Evolutionary conservation across 1,140 invertebrate species (phyloP), one percentile per base, ranked within the genome.

Genomic region (Caenorhabditis brenneri): DNA sequence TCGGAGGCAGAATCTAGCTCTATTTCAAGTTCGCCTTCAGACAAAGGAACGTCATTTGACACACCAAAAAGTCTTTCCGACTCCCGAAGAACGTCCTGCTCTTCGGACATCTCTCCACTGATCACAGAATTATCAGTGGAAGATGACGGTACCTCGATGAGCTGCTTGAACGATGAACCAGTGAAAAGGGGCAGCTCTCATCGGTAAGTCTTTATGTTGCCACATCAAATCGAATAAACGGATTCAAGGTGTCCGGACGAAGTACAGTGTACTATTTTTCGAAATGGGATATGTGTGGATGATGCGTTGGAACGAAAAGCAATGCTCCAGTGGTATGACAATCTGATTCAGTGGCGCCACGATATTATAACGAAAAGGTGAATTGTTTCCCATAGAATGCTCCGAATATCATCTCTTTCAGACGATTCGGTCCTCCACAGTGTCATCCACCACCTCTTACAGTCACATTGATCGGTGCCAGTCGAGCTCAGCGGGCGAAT

Each of bases 361-460:
- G 65, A 74, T 7, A 15, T 74, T 0, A 31, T 42, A 2, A 46
- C 65, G 4, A 65, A 36, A 65, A 33, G 16, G 55, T 58, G 1
- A 29, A n/a, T n/a, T n/a, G 27, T 9, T 58, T 31, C 1, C 10
- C 6, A 4, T 7, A 0, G 0, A 16, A 58, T 29, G 10, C 7
- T 58, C 22, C 9, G 2, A 58, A 58, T 29, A 9, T 7, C 27
- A 10, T 6, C 55, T 6, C 16, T 36, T 33, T 36, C 58, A n/a
- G 65, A 74, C 29, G 65, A 6, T 74, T 74, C 65, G 65, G 65
- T 42, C 65, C 65, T n/a, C 65, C 65, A 24, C 65, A 29, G 1
- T 74, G 65, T 42, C 65, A n/a, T 2, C 65, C 65, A 12, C 33
- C 65, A 22, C 65, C 65, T 24, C 36, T 74, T 22, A 74, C 65